Evolutionary conservation across 1,140 invertebrate species (phyloP).

Genomic region (Drosophila rhopaloa): DNA sequence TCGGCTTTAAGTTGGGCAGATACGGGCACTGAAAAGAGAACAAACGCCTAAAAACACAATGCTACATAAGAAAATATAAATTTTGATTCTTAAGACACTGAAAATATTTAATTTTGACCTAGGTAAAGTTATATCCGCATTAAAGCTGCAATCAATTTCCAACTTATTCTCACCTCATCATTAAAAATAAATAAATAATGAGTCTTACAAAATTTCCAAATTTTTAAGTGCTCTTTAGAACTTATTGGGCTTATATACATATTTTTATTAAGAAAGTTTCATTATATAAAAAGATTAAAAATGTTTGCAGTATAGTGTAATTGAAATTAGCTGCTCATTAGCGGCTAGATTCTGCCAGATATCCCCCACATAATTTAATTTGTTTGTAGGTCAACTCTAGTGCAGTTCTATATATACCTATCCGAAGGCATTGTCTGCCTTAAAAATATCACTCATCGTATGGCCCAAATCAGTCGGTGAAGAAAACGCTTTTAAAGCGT

Average conservation of each 20-base stretch:
- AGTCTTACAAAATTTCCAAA: too few species aligned
- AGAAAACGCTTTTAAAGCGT: slow-evolving; percentile 45
- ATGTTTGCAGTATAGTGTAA: background rate
- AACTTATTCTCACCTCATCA: too few species aligned
- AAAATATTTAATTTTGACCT: background rate
- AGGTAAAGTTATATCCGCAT: too few species aligned
- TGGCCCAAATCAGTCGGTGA: slow-evolving; percentile 59
- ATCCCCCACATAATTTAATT: slow-evolving; percentile 5
- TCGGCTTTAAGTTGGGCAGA: slow-evolving; percentile 54
- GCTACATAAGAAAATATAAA: background rate
- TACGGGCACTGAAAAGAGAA: slow-evolving; percentile 51
- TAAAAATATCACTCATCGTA: slow-evolving; percentile 66
- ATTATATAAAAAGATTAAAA: background rate
- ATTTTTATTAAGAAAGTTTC: too few species aligned
- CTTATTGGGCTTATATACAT: too few species aligned
- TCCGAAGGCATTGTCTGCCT: slow-evolving; percentile 23
- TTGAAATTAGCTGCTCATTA: slow-evolving; percentile 21
- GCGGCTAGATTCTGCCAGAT: slow-evolving; percentile 8
- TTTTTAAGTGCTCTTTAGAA: too few species aligned
- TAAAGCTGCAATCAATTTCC: too few species aligned
- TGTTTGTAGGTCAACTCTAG: slow-evolving; percentile 61
- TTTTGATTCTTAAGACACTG: background rate
- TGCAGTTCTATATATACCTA: slow-evolving; percentile 48
- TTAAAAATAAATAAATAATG: too few species aligned
- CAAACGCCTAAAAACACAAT: background rate